Percentiles rank a stretch among this genome's conserved stretches.
These are phyloP conservation scores for Rhincodon typus DNA, from an alignment of 2,797 vertebrate species.

Conservation along the genomic window DNA sequence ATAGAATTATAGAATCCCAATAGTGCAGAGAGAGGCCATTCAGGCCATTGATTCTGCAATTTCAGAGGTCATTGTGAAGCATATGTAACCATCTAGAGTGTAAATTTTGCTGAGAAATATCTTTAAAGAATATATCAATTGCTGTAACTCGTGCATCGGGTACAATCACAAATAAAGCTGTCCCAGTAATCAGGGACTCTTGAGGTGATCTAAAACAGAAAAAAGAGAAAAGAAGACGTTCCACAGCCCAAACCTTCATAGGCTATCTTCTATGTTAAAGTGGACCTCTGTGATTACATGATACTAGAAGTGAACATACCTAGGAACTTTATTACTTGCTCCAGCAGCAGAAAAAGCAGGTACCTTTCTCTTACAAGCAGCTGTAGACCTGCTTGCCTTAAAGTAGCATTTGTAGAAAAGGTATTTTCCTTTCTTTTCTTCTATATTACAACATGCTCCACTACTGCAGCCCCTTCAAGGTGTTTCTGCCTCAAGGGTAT, in stretches of 20 bases:
- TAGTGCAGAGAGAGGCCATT: no score
- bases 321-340: neutral
- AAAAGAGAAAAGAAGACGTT: neutral
- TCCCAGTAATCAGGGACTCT: neutral
- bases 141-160: neutral
- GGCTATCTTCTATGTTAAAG: neutral
- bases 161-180: neutral
- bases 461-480: no score
- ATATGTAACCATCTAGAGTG: neutral
- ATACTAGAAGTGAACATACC: neutral
- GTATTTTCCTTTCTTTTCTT: neutral
- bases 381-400: neutral
- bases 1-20: no score
- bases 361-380: neutral
- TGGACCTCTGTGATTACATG: neutral
- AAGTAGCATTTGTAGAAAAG: neutral
- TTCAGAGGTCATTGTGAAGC: neutral
- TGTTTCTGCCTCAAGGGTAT: neutral
- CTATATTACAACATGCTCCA: no score
- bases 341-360: neutral
- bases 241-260: neutral
- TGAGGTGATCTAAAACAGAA: neutral
- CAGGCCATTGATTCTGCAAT: no score
- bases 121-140: neutral
- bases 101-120: neutral